Evolutionary conservation across 2,797 vertebrate species (phyloP).

Genomic region (Galagoides demidoff): DNA sequence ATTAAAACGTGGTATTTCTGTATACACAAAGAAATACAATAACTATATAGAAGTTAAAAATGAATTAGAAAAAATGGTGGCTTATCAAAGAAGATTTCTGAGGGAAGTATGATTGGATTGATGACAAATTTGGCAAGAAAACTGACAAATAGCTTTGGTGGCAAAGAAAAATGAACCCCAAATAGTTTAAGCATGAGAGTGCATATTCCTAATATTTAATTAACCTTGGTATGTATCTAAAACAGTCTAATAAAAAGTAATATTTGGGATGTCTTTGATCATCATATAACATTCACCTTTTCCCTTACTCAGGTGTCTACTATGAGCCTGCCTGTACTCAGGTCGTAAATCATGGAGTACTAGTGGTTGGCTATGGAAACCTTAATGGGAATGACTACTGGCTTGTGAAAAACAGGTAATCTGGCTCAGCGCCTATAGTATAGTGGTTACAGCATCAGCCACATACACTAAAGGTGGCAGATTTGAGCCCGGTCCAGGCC

Average conservation of each 20-base stretch:
- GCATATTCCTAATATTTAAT: background rate
- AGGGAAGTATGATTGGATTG: background rate
- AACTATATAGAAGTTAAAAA: background rate
- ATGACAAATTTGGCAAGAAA: slow-evolving; percentile 1
- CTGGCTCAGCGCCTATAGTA: no score
- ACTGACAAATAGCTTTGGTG: background rate
- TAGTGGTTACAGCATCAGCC: no score
- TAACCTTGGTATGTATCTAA: background rate
- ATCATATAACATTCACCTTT: background rate
- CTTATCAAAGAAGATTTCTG: slow-evolving; percentile 26
- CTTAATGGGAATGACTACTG: slow-evolving; percentile 91
- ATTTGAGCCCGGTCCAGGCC: no score
- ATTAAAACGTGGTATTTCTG: background rate
- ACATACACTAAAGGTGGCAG: no score
- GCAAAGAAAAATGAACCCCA: background rate
- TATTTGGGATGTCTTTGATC: background rate
- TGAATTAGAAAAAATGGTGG: background rate
- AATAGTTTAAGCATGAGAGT: background rate
- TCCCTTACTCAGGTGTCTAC: slow-evolving; percentile 90
- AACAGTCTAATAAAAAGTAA: background rate
- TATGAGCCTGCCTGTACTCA: slow-evolving; percentile 89
- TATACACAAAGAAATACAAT: slow-evolving; percentile 33
- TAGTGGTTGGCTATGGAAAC: slow-evolving; percentile 92
- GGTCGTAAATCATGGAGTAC: slow-evolving; percentile 90
- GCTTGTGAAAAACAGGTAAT: slow-evolving; percentile 98